Conservation (phyloP, 2,888 invertebrate species). For the Leptopilina myrica region DNA sequence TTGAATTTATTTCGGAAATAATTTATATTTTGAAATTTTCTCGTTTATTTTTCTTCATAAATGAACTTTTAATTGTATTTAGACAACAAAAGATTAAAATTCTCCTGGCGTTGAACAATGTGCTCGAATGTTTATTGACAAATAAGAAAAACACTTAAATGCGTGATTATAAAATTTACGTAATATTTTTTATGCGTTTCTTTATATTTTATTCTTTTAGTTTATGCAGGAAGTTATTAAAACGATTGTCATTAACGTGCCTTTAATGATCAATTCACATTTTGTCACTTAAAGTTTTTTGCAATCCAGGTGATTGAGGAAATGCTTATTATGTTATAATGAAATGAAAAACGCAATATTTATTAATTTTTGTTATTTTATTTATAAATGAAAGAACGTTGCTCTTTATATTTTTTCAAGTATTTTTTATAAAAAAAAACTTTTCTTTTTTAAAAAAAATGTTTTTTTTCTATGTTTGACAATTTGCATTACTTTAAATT, state of each 20-base stretch:
- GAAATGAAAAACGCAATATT: too few species aligned
- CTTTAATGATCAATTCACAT: slow-evolving; percentile 6
- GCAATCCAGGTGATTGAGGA: not conserved
- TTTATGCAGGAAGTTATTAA: slow-evolving; percentile 26
- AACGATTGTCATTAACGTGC: slow-evolving; percentile 1
- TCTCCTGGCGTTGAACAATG: not conserved
- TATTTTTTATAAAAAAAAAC: too few species aligned
- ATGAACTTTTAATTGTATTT: not conserved
- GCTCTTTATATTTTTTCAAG: too few species aligned
- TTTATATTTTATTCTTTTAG: slow-evolving; percentile 12
- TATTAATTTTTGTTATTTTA: too few species aligned
- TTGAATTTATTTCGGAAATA: too few species aligned
- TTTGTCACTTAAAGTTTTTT: not conserved
- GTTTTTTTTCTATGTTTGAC: too few species aligned
- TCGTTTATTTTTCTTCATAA: not conserved
- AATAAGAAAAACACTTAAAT: not conserved
- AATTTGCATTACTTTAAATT: too few species aligned
- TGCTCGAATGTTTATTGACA: not conserved
- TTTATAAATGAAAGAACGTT: too few species aligned
- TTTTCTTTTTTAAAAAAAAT: too few species aligned
- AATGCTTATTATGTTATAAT: too few species aligned
- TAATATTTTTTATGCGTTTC: slow-evolving; percentile 24
- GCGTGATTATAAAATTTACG: slow-evolving; percentile 14
- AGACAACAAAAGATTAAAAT: not conserved
- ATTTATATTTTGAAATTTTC: not conserved